phyloP scores from a whole-genome alignment of 2,888 invertebrate species.

The Alsophila aescularia region DNA sequence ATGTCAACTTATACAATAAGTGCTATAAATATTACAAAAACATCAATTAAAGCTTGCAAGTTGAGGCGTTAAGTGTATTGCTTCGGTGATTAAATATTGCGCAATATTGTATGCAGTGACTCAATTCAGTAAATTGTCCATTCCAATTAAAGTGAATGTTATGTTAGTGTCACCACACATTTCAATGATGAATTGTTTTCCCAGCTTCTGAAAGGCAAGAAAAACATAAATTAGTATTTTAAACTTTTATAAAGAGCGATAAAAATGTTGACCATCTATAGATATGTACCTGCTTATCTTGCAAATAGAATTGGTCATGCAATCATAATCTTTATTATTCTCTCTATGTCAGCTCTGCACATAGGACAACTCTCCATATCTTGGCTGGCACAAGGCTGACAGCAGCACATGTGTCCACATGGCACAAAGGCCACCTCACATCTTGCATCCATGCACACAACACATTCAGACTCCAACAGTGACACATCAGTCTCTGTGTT shows the following conservation, averaged over 20 bases:
- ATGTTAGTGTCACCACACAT: neutral
- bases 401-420: constrained; percentile 95
- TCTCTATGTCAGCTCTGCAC: constrained; percentile 89
- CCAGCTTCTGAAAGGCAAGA: constrained; percentile 19
- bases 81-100: constrained; percentile 24
- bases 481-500: constrained; percentile 55
- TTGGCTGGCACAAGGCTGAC: constrained; percentile 86
- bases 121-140: neutral
- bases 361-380: constrained; percentile 89
- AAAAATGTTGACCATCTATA: neutral
- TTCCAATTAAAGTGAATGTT: neutral
- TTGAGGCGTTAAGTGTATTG: constrained; percentile 30
- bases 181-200: neutral
- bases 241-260: neutral
- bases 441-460: constrained; percentile 91
- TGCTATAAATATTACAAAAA: constrained; percentile 16
- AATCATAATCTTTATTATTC: constrained; percentile 87
- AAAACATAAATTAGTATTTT: neutral
- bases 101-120: constrained; percentile 8
- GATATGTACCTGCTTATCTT: constrained; percentile 19
- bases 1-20: constrained; percentile 10
- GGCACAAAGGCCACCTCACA: constrained; percentile 91
- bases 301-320: constrained; percentile 66
- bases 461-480: constrained; percentile 87
- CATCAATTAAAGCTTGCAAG: constrained; percentile 32